Evolutionary conservation across 2,113 vertebrate species (phyloP).

Genomic region (Oryzias woworae): DNA sequence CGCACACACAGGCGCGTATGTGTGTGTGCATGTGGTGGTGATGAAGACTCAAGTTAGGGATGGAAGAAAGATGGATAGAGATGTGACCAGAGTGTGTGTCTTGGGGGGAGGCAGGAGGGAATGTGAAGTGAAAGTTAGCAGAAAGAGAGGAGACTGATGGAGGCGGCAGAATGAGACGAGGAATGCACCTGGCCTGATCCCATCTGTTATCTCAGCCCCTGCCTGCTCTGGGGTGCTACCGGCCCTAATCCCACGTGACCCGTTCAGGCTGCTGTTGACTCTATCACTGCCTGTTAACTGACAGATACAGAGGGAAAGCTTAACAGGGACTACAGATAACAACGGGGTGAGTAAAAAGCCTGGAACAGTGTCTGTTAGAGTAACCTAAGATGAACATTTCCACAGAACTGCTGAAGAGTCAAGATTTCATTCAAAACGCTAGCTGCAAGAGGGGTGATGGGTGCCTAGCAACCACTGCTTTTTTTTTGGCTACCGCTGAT

Average conservation of each 20-base stretch:
- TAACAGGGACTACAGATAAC: too few relatives aligned
- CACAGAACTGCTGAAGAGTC: too few relatives aligned
- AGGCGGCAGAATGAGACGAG: not conserved
- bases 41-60: not conserved
- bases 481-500: too few relatives aligned
- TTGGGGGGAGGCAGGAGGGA: not conserved
- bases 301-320: not conserved
- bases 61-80: conserved; percentile 9
- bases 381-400: too few relatives aligned
- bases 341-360: too few relatives aligned
- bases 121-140: conserved; percentile 22
- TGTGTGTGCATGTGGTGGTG: not conserved
- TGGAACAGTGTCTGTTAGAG: too few relatives aligned
- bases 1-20: not conserved
- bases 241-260: not conserved
- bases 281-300: conserved; percentile 48
- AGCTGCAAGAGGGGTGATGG: too few relatives aligned
- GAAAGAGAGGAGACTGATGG: conserved; percentile 11
- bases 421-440: too few relatives aligned
- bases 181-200: conserved; percentile 15
- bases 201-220: conserved; percentile 9
- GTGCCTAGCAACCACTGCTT: too few relatives aligned
- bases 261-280: conserved; percentile 33
- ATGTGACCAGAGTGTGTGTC: not conserved
- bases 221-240: too few relatives aligned